phyloP scores from a whole-genome alignment of 2,888 invertebrate genomes.

The Andricus curvator region DNA sequence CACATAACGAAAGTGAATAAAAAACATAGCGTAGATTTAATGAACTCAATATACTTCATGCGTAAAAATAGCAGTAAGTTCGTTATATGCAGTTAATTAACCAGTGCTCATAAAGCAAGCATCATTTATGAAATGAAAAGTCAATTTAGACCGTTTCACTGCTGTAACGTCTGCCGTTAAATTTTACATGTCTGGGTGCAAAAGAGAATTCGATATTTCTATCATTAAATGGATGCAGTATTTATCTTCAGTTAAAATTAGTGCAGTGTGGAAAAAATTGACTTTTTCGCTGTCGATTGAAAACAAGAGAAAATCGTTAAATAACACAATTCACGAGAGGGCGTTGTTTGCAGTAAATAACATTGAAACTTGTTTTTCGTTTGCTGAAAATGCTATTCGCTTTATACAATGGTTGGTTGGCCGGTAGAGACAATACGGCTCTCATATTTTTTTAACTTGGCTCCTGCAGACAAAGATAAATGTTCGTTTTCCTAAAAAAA shows the following conservation, averaged over 20 bases:
- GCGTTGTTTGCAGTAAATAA: constrained; percentile 34
- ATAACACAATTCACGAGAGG: constrained; percentile 10
- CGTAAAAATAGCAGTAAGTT: background rate
- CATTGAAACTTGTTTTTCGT: constrained; percentile 34
- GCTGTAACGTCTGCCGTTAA: background rate
- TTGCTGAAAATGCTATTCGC: constrained; percentile 6
- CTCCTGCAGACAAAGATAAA: constrained; percentile 21
- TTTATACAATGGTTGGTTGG: constrained; percentile 8
- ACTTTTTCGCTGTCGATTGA: constrained; percentile 15
- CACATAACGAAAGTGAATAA: background rate
- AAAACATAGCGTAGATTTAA: background rate
- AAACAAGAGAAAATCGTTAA: constrained; percentile 31
- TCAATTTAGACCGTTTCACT: background rate
- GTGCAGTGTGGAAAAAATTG: constrained; percentile 22
- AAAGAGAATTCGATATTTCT: background rate
- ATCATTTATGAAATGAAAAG: background rate
- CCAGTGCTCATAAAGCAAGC: background rate
- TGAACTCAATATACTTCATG: background rate
- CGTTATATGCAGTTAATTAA: background rate
- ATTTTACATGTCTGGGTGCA: background rate
- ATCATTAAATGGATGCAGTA: background rate
- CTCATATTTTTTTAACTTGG: constrained; percentile 29
- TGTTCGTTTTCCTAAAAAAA: constrained; percentile 15
- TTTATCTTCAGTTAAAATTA: constrained; percentile 25
- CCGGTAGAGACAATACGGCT: constrained; percentile 14